phyloP scores from a whole-genome alignment of 2,888 invertebrate genomes.

The Spilosoma lubricipeda region DNA sequence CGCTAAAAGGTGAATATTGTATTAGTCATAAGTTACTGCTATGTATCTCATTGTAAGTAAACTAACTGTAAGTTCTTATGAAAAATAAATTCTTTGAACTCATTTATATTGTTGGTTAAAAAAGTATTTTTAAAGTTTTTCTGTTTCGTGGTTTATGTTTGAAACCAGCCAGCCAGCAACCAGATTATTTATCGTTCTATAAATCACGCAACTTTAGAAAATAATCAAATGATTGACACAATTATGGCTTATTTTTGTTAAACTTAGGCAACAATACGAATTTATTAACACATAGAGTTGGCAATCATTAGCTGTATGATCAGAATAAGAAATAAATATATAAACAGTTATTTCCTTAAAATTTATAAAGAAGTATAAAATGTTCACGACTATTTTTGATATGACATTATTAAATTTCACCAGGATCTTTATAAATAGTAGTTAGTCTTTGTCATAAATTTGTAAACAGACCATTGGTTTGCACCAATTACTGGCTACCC shows the following conservation, averaged over 20 bases:
- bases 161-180: no score
- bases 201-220: no score
- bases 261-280: neutral
- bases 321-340: no score
- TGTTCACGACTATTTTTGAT: neutral
- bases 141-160: neutral
- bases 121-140: neutral
- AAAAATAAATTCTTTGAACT: no score
- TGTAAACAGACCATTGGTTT: conserved; percentile 38
- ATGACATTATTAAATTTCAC: neutral
- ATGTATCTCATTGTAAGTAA: no score
- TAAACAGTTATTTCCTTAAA: no score
- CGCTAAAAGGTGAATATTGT: no score
- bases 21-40: no score
- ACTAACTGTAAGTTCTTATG: no score
- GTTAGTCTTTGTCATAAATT: conserved; percentile 1
- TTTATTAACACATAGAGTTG: neutral
- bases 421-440: conserved; percentile 5
- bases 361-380: no score
- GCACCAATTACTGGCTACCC: conserved; percentile 45
- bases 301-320: neutral
- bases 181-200: no score
- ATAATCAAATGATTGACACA: no score
- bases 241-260: neutral
- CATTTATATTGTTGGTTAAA: neutral